Conservation (phyloP, 2,888 invertebrate species). For the Macrosoma leucophasiata region DNA sequence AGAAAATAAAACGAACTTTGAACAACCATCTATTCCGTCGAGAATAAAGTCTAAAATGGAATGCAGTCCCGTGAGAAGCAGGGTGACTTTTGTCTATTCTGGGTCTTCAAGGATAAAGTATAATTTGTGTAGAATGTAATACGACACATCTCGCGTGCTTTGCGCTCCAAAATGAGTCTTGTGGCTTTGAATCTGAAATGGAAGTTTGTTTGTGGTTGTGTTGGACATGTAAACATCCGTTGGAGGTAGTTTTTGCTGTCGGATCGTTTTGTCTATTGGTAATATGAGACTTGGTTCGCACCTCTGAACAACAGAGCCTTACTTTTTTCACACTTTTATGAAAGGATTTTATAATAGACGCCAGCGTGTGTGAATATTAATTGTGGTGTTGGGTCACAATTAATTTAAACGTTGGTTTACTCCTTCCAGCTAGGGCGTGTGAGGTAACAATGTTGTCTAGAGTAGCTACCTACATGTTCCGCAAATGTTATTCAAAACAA, state of each 20-base stretch:
- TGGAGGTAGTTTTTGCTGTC: constrained; percentile 37
- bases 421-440: constrained; percentile 15
- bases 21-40: constrained; percentile 33
- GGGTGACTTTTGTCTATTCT: constrained; percentile 68
- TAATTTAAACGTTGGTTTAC: constrained; percentile 31
- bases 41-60: constrained; percentile 49
- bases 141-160: constrained; percentile 35
- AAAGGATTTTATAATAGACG: constrained; percentile 44
- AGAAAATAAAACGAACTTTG: constrained; percentile 36
- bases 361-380: constrained; percentile 40
- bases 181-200: constrained; percentile 29
- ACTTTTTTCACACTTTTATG: constrained; percentile 63
- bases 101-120: constrained; percentile 65
- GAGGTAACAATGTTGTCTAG: constrained; percentile 11
- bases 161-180: constrained; percentile 38
- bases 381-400: constrained; percentile 46
- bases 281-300: constrained; percentile 68
- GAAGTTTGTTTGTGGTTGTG: constrained; percentile 28
- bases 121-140: constrained; percentile 43
- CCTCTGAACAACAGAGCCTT: constrained; percentile 63
- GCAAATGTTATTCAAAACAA: too few relatives aligned
- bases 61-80: constrained; percentile 31
- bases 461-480: too few relatives aligned
- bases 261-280: constrained; percentile 65
- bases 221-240: constrained; percentile 26